Percentiles rank a stretch among this genome's conserved stretches.
These are phyloP conservation scores for Therioaphis trifolii DNA, from an alignment of 2,888 invertebrate genomes.

Conservation along the genomic window DNA sequence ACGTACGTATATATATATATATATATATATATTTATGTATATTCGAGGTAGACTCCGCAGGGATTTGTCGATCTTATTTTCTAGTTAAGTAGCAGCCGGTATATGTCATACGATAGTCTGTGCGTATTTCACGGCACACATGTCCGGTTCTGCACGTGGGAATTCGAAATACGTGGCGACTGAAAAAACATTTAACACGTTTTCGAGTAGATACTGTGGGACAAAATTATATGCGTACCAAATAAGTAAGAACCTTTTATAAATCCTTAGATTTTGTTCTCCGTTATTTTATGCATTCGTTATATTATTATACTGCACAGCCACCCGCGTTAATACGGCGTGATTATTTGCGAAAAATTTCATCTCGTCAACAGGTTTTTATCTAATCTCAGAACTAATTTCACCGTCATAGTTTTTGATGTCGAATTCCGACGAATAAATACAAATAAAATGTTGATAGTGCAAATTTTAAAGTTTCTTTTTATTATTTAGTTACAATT, in stretches of 20 bases:
- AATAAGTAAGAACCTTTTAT: background rate
- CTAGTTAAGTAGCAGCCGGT: background rate
- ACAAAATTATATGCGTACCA: background rate
- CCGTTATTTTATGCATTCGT: background rate
- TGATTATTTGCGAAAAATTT: background rate
- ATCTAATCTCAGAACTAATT: background rate
- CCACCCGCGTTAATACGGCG: too few relatives aligned
- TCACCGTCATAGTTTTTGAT: background rate
- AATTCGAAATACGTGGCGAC: slow-evolving; percentile 23
- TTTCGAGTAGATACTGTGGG: background rate
- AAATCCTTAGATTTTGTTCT: too few relatives aligned
- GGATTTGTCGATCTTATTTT: slow-evolving; percentile 21
- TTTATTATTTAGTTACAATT: too few relatives aligned
- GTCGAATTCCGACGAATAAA: too few relatives aligned
- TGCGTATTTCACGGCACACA: slow-evolving; percentile 44
- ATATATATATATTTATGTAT: background rate
- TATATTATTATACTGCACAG: background rate
- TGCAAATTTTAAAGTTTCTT: too few relatives aligned
- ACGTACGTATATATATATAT: background rate
- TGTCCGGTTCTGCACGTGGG: slow-evolving; percentile 56
- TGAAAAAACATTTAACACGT: slow-evolving; percentile 55
- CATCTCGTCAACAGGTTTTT: background rate
- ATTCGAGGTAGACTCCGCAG: background rate
- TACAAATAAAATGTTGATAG: too few relatives aligned
- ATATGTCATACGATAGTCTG: background rate